Percentiles rank a stretch among this genome's conserved stretches.
These are phyloP conservation scores for Actenoides lindsayi DNA, from an alignment of 2,113 vertebrate genomes.

Conservation along the genomic window DNA sequence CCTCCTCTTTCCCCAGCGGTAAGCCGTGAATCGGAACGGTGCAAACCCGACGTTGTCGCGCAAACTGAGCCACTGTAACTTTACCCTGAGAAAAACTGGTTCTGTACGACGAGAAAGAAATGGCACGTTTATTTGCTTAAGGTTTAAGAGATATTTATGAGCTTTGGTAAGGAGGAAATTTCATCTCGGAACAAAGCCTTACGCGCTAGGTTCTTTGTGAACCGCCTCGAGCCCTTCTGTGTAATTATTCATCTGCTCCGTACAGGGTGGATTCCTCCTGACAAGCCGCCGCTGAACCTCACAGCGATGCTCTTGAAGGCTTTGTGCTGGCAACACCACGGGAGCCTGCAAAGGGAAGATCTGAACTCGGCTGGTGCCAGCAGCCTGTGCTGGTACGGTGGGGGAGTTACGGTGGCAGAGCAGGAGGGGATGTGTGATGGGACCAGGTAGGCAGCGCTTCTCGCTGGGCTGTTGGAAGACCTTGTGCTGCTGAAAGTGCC, in stretches of 20 bases:
- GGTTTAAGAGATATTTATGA: slow-evolving; percentile 68
- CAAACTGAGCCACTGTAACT: background rate
- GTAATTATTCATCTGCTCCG: slow-evolving; percentile 4
- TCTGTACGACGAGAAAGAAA: background rate
- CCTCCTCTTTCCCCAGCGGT: background rate
- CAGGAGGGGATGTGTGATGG: background rate
- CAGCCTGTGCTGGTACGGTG: background rate
- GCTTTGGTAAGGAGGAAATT: slow-evolving; percentile 67
- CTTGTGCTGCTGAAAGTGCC: background rate
- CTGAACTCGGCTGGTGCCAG: background rate
- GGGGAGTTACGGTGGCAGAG: background rate
- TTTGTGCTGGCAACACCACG: background rate
- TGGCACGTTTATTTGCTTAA: slow-evolving; percentile 65
- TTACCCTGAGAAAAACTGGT: slow-evolving; percentile 2
- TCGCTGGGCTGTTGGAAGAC: background rate
- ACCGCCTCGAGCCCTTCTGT: background rate
- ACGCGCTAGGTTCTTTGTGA: slow-evolving; percentile 22
- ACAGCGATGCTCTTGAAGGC: background rate
- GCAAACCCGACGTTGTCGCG: background rate
- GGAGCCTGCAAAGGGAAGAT: background rate
- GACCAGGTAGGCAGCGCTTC: background rate
- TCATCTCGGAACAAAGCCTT: slow-evolving; percentile 55
- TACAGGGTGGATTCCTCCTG: background rate
- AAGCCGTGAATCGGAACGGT: background rate
- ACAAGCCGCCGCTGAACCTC: background rate